phyloP scores from a whole-genome alignment of 2,888 invertebrate genomes.

The Ganaspis brasiliensis region DNA sequence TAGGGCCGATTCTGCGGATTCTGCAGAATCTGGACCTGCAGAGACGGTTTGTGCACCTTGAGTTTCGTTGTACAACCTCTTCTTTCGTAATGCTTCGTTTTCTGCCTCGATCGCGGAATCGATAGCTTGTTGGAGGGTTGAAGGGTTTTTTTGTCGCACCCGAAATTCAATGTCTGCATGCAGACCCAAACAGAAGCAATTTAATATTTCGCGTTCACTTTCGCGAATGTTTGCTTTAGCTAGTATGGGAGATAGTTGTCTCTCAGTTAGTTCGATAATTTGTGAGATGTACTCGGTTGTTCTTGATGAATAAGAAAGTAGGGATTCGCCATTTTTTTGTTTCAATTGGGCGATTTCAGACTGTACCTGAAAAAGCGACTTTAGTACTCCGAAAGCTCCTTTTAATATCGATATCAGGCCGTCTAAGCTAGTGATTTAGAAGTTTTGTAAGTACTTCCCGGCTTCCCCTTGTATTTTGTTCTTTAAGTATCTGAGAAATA shows the following conservation, averaged over 20 bases:
- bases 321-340: neutral
- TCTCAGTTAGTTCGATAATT: neutral
- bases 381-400: neutral
- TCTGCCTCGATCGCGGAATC: neutral
- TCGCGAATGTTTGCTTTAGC: neutral
- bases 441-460: neutral
- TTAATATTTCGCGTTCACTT: neutral
- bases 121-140: neutral
- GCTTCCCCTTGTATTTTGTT: neutral
- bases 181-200: neutral
- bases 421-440: neutral
- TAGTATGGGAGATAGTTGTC: neutral
- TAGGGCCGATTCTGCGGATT: too few species aligned
- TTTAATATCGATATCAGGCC: neutral
- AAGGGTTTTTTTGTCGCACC: neutral
- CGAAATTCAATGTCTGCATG: neutral
- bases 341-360: neutral
- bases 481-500: neutral
- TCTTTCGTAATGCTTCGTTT: neutral
- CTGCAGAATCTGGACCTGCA: neutral
- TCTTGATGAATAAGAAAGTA: neutral
- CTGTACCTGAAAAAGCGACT: neutral
- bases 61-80: neutral
- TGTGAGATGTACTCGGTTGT: neutral
- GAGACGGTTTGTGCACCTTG: neutral